A percentile compares a stretch with the other conserved stretches of the same genome.
Conservation (phyloP, 1,140 invertebrate genomes). For the Zeugodacus cucurbitae region DNA sequence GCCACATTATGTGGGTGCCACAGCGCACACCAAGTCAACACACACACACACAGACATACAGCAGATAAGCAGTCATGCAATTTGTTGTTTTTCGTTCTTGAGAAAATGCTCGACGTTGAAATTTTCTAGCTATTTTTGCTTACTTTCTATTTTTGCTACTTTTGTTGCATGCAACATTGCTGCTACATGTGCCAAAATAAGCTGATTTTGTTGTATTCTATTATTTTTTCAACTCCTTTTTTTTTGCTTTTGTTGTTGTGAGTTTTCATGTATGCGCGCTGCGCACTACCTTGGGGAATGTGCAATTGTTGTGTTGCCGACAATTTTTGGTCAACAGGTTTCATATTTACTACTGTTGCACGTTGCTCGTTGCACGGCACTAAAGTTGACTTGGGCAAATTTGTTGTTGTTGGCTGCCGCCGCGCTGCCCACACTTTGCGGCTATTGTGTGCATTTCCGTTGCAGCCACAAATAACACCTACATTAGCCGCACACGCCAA, state of each 20-base stretch:
- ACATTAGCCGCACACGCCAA: neutral
- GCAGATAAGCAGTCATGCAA: neutral
- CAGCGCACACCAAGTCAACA: neutral
- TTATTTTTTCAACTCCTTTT: neutral
- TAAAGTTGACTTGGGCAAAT: neutral
- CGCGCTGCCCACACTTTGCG: slow-evolving; percentile 9
- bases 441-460: slow-evolving; percentile 16
- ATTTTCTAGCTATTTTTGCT: slow-evolving; percentile 10
- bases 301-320: slow-evolving; percentile 27
- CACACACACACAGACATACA: too few species aligned
- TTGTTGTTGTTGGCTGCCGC: neutral
- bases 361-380: neutral
- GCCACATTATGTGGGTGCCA: slow-evolving; percentile 37
- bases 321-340: slow-evolving; percentile 40
- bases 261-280: neutral
- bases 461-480: slow-evolving; percentile 3
- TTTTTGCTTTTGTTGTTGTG: neutral
- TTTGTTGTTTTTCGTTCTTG: slow-evolving; percentile 29
- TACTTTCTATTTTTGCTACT: neutral
- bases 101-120: slow-evolving; percentile 9
- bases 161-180: neutral
- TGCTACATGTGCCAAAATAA: neutral
- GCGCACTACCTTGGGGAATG: neutral
- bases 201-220: neutral
- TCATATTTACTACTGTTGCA: slow-evolving; percentile 1